These are phyloP conservation scores for Tupaia tana DNA, from an alignment of 2,113 vertebrate species.

Conservation along the genomic window DNA sequence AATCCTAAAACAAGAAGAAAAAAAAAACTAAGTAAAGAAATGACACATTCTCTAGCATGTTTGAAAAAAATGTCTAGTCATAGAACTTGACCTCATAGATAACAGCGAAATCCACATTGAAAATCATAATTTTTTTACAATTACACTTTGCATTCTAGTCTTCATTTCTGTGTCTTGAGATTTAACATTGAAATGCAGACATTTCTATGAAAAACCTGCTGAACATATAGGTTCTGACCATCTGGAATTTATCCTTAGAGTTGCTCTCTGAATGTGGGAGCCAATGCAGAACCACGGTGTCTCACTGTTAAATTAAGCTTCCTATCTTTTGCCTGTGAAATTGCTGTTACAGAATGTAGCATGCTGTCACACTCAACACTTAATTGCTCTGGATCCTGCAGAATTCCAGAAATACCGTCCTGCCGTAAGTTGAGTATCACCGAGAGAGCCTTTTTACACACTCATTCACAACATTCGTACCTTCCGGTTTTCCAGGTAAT, in stretches of 20 bases:
- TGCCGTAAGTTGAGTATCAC: background rate
- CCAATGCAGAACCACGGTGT: background rate
- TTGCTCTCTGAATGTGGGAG: background rate
- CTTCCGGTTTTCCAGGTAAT: background rate
- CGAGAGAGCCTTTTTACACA: background rate
- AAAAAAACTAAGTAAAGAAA: no score
- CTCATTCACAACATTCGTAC: background rate
- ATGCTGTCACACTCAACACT: background rate
- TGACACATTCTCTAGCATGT: background rate
- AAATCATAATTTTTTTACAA: constrained; percentile 6
- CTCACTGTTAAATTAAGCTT: constrained; percentile 23
- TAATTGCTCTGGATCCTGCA: background rate
- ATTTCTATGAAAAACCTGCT: constrained; percentile 50
- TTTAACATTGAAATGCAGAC: constrained; percentile 29
- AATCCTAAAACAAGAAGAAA: no score
- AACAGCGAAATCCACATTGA: constrained; percentile 44
- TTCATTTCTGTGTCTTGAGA: background rate
- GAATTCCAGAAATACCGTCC: constrained; percentile 14
- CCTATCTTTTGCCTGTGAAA: constrained; percentile 26
- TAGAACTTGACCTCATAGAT: background rate
- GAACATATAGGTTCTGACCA: background rate
- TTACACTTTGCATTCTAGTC: background rate
- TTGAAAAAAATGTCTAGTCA: constrained; percentile 10
- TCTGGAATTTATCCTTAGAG: constrained; percentile 20
- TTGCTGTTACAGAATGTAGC: background rate